Conservation (phyloP, 2,113 vertebrate genomes). For the Barnardius zonarius region DNA sequence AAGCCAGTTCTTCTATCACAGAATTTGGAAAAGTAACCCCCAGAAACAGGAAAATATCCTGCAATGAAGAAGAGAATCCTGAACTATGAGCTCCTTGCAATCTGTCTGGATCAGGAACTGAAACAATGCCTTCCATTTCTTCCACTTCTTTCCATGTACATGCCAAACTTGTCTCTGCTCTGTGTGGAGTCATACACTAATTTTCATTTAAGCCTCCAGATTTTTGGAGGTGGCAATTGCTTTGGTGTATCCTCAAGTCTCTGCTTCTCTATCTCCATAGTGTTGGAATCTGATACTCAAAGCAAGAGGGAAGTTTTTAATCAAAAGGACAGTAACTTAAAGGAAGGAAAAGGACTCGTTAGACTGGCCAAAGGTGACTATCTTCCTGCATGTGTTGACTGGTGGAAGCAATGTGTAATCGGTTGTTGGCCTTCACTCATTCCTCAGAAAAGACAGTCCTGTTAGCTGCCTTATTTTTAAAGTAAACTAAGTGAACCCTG, state of each 20-base stretch:
- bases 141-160: background rate
- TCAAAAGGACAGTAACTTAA: background rate
- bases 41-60: background rate
- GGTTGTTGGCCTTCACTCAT: background rate
- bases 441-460: background rate
- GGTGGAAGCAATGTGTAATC: background rate
- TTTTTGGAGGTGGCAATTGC: background rate
- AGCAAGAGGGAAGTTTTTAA: background rate
- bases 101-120: background rate
- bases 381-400: background rate
- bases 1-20: background rate
- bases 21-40: background rate
- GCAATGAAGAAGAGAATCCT: background rate
- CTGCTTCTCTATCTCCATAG: background rate
- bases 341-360: background rate
- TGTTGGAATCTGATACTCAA: background rate
- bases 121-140: background rate
- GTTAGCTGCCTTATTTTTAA: background rate
- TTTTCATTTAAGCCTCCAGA: background rate
- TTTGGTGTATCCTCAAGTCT: background rate
- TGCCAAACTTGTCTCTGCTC: background rate
- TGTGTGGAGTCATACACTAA: fast-evolving
- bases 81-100: background rate
- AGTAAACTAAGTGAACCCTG: background rate
- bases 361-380: background rate